Percentiles rank a stretch among this genome's conserved stretches.
These are phyloP conservation scores for Orthosia incerta DNA, from an alignment of 2,888 invertebrate species.

Conservation along the genomic window DNA sequence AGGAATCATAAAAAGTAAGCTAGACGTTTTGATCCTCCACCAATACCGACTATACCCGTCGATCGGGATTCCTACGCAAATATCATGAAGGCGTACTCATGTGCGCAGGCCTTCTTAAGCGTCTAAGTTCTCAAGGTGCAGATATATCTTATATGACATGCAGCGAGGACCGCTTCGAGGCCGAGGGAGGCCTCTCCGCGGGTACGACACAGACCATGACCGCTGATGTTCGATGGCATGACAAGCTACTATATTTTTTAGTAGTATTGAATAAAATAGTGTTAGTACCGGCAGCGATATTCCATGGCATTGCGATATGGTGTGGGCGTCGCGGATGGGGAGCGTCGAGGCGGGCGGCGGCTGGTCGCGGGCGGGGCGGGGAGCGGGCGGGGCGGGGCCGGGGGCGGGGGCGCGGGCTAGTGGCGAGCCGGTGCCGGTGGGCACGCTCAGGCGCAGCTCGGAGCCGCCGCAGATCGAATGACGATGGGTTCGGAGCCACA, in stretches of 20 bases:
- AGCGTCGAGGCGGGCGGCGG: constrained; percentile 84
- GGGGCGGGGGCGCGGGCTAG: constrained; percentile 64
- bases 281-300: constrained; percentile 92
- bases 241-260: constrained; percentile 84
- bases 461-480: constrained; percentile 83
- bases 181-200: constrained; percentile 56
- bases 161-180: constrained; percentile 72
- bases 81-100: constrained; percentile 58
- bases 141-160: constrained; percentile 74
- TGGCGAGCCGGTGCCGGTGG: constrained; percentile 45
- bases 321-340: constrained; percentile 87
- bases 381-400: constrained; percentile 66
- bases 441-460: constrained; percentile 70
- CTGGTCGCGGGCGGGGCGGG: constrained; percentile 80
- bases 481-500: constrained; percentile 82
- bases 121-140: constrained; percentile 71
- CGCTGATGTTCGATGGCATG: constrained; percentile 75
- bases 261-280: constrained; percentile 89
- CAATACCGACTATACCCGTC: constrained; percentile 50
- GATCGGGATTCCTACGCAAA: constrained; percentile 61
- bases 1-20: constrained; percentile 43
- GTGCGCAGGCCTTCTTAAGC: constrained; percentile 77
- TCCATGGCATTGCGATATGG: constrained; percentile 90
- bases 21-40: constrained; percentile 54
- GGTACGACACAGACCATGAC: constrained; percentile 68